These are phyloP conservation scores for Cremastinae sp. DNA, from an alignment of 2,888 invertebrate genomes.

Conservation along the genomic window DNA sequence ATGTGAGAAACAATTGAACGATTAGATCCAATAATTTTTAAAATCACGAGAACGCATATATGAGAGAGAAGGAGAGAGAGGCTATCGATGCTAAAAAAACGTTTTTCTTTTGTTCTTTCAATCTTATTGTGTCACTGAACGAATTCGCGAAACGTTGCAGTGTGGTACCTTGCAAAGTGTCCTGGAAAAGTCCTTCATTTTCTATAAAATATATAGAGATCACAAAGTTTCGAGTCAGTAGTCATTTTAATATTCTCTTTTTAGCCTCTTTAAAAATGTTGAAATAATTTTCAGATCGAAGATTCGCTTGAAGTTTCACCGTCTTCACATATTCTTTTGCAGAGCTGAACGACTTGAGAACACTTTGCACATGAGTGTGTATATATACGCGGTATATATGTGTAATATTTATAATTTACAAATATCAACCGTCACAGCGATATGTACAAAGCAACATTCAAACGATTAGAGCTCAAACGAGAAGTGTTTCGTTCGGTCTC, in stretches of 20 bases:
- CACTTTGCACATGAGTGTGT: constrained; percentile 12
- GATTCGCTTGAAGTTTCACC: no score
- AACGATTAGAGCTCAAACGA: constrained; percentile 61
- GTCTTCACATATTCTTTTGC: no score
- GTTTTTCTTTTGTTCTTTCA: constrained; percentile 22
- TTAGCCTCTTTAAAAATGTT: no score
- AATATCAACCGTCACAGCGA: constrained; percentile 60
- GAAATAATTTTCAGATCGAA: no score
- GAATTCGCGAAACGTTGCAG: constrained; percentile 30
- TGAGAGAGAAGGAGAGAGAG: constrained; percentile 23
- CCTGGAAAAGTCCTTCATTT: no score
- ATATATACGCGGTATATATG: constrained; percentile 15
- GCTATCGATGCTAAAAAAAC: constrained; percentile 29
- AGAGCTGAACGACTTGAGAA: no score
- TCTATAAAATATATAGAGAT: no score
- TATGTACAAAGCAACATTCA: constrained; percentile 66
- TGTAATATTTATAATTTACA: constrained; percentile 59
- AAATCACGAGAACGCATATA: constrained; percentile 28
- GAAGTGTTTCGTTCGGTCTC: constrained; percentile 40
- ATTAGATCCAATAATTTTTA: constrained; percentile 24
- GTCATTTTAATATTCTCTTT: background rate
- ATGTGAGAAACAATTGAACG: constrained; percentile 47
- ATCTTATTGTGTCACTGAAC: constrained; percentile 18
- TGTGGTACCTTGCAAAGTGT: background rate
- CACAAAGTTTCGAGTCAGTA: no score